Evolutionary conservation across 2,888 invertebrate genomes (phyloP).

Genomic region (Lithodes maja): DNA sequence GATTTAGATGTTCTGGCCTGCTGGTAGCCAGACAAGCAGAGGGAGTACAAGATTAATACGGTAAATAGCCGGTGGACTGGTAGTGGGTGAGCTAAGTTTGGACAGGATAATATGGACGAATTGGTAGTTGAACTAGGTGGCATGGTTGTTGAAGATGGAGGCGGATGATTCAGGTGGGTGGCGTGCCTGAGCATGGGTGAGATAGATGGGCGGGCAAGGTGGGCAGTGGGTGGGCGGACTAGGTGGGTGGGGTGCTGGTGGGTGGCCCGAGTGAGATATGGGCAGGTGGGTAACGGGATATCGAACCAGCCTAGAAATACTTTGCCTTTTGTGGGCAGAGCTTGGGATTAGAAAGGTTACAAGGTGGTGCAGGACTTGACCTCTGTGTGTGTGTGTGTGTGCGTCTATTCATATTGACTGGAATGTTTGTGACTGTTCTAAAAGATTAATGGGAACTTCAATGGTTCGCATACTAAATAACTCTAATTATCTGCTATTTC

Average conservation of each 20-base stretch:
- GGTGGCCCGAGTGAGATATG: neutral
- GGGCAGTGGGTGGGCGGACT: neutral
- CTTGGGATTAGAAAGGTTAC: neutral
- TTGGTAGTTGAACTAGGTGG: neutral
- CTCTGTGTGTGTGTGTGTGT: too few relatives aligned
- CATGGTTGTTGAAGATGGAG: neutral
- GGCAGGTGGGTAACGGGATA: neutral
- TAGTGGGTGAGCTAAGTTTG: neutral
- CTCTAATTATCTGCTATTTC: too few relatives aligned
- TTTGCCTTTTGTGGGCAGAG: neutral
- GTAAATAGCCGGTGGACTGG: neutral
- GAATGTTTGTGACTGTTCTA: too few relatives aligned
- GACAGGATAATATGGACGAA: neutral
- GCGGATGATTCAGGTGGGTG: neutral
- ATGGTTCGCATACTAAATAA: too few relatives aligned
- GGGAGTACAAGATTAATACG: too few relatives aligned
- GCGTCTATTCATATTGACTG: too few relatives aligned
- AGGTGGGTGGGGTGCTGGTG: neutral
- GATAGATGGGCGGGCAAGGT: neutral
- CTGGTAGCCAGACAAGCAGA: too few relatives aligned
- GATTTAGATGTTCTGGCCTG: too few relatives aligned
- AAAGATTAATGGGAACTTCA: too few relatives aligned
- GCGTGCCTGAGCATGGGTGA: neutral
- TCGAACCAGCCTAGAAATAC: neutral
- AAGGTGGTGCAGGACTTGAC: too few relatives aligned